Base-by-base conservation (phyloP, 2,888 invertebrate genomes). In the Syrphus vitripennis region DNA sequence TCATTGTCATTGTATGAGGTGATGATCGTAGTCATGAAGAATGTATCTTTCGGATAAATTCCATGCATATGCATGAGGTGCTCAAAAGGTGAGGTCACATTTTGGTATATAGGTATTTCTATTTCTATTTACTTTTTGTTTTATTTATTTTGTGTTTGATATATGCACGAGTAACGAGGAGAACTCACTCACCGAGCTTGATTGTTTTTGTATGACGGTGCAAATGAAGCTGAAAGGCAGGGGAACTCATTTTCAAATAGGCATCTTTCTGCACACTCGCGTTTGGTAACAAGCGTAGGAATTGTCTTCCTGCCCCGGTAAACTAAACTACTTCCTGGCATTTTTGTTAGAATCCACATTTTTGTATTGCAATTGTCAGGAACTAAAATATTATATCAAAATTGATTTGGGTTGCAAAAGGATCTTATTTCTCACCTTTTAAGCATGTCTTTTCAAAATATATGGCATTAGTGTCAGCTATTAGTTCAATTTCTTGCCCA, bases 341-440 rank as follows among this genome's bases (percentile, higher is more conserved):
- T 95, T 89, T 95, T 94, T 90, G 97, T 97, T 67, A 97, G 93
- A 31, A 95, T 94, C 97, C 97, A 97, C 89, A 95, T 94, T 78
- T 95, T 95, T 9, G 92, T 91, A 63, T 93, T 92, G 90, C 96
- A 96, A 53, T 89, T 90, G 29, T 90, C 88, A 55, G 94, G 94
- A 88, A 94, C 94, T 94, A 14, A 12, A 45, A 34, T 26, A 26
- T 40, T n/a, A n/a, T n/a, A n/a, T n/a, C n/a, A n/a, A n/a, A n/a
- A n/a, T n/a, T n/a, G n/a, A n/a, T n/a, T n/a, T n/a, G n/a, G n/a
- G n/a, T n/a, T n/a, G n/a, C n/a, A n/a, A n/a, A n/a, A n/a, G n/a
- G n/a, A n/a, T n/a, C n/a, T n/a, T n/a, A n/a, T n/a, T n/a, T 37
- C 89, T 89, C 81, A 92, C 92, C 92, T 50, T 90, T 91, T 57